Percentiles rank a stretch among this genome's conserved stretches.
phyloP scores from a whole-genome alignment of 2,888 invertebrate species.

The Alcis repandata region DNA sequence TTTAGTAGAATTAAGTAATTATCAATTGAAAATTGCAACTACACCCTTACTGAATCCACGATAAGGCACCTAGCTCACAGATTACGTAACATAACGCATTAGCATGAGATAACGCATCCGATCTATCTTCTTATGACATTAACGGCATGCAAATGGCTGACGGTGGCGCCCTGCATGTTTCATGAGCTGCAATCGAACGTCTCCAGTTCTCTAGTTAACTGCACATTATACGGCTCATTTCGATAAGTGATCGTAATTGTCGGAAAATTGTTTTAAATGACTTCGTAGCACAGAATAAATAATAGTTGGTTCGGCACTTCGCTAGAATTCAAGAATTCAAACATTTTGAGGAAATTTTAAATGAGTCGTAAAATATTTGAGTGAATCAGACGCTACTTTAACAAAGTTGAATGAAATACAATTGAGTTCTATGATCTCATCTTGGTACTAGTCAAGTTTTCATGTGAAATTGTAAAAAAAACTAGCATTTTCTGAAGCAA shows the following conservation, averaged over 20 bases:
- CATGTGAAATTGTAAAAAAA: too few species aligned
- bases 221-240: conserved; percentile 70
- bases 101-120: conserved; percentile 43
- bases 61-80: conserved; percentile 2
- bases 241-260: conserved; percentile 53
- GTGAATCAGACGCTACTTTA: too few species aligned
- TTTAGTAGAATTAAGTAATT: neutral
- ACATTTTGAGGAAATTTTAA: too few species aligned
- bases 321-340: neutral
- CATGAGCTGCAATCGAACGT: conserved; percentile 72
- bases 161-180: conserved; percentile 65
- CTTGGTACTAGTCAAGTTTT: too few species aligned
- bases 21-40: neutral
- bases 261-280: conserved; percentile 32
- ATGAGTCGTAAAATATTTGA: too few species aligned
- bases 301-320: too few species aligned
- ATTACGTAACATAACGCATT: conserved; percentile 13
- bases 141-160: conserved; percentile 58
- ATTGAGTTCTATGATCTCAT: too few species aligned
- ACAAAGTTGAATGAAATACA: too few species aligned
- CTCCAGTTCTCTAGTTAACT: conserved; percentile 74
- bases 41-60: neutral
- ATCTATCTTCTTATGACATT: conserved; percentile 41
- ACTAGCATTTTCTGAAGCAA: too few species aligned
- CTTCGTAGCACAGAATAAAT: too few species aligned